These are phyloP conservation scores for Myotis planiceps DNA, from an alignment of 2,797 vertebrate species.

Conservation along the genomic window DNA sequence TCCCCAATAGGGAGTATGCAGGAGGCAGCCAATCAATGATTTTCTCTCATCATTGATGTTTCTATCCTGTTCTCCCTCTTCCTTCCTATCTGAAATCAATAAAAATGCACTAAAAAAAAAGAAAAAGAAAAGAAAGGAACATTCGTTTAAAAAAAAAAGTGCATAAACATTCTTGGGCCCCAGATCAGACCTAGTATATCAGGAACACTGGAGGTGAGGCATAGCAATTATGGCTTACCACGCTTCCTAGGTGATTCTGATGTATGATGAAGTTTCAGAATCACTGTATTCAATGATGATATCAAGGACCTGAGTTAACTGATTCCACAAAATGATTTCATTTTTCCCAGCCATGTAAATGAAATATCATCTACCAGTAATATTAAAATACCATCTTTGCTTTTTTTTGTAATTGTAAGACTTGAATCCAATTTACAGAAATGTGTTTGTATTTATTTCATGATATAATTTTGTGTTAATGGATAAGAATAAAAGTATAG, in stretches of 20 bases:
- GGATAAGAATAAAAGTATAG: not conserved
- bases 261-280: not conserved
- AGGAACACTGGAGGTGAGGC: not conserved
- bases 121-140: too few species aligned
- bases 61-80: not conserved
- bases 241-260: not conserved
- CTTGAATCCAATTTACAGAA: conserved; percentile 2
- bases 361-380: not conserved
- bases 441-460: conserved; percentile 30
- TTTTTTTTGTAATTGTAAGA: conserved; percentile 18
- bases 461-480: conserved; percentile 27
- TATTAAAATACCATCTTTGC: not conserved
- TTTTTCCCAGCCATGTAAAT: conserved; percentile 5
- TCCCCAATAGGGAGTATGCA: not conserved
- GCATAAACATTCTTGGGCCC: not conserved
- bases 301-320: not conserved
- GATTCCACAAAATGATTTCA: not conserved
- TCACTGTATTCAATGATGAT: not conserved
- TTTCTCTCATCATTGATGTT: not conserved
- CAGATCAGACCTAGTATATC: not conserved
- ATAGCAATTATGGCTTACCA: not conserved
- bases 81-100: not conserved
- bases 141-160: too few species aligned
- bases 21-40: not conserved
- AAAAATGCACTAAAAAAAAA: not conserved